These are phyloP conservation scores for Acanthococcus lagerstroemiae DNA, from an alignment of 2,888 invertebrate species.

Conservation along the genomic window DNA sequence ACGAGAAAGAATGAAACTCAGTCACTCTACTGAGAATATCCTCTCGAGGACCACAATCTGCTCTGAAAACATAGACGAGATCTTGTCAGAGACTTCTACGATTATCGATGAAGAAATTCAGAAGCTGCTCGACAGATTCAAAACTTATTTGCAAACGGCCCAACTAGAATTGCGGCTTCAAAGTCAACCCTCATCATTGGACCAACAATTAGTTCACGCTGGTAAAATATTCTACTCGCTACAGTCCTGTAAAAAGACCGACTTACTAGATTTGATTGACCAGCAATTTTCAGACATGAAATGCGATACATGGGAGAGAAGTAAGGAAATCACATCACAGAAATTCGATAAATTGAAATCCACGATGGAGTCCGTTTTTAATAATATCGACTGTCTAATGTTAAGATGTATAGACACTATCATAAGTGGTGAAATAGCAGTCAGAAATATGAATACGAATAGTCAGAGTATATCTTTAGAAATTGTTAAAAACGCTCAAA, in stretches of 20 bases:
- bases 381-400: not conserved
- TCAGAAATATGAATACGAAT: too few species aligned
- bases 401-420: not conserved
- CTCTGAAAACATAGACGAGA: not conserved
- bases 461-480: too few species aligned
- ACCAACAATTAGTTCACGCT: not conserved
- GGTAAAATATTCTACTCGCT: not conserved
- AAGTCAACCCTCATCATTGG: not conserved
- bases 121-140: not conserved
- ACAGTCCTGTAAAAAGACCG: not conserved
- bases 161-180: not conserved
- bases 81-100: not conserved
- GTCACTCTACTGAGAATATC: too few species aligned
- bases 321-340: not conserved
- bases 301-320: not conserved
- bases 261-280: not conserved
- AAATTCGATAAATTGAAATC: not conserved
- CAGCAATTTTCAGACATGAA: not conserved
- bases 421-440: not conserved
- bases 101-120: not conserved
- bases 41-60: not conserved
- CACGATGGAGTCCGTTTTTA: not conserved
- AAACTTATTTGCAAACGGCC: not conserved
- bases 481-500: too few species aligned
- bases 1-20: not conserved